These are phyloP conservation scores for Huso huso DNA, from an alignment of 2,797 vertebrate genomes.

Conservation along the genomic window DNA sequence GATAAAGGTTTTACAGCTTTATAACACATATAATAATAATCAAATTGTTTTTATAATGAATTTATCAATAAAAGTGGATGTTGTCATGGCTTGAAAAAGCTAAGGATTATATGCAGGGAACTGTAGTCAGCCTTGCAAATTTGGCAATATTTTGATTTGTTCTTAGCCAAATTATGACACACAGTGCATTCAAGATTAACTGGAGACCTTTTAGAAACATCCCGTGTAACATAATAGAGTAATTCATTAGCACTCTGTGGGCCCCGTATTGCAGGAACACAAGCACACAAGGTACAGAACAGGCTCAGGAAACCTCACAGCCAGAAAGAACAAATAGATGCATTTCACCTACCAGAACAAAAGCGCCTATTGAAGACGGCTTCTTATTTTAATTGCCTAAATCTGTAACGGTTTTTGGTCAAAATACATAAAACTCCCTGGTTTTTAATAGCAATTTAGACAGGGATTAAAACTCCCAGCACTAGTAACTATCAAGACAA, in stretches of 20 bases:
- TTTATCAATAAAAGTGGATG: too few relatives aligned
- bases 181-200: constrained; percentile 61
- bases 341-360: constrained; percentile 38
- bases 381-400: constrained; percentile 19
- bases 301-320: constrained; percentile 60
- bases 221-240: constrained; percentile 81
- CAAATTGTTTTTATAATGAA: too few relatives aligned
- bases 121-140: constrained; percentile 39
- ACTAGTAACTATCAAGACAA: too few relatives aligned
- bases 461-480: too few relatives aligned
- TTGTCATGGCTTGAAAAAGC: background rate
- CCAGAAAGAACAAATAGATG: constrained; percentile 67
- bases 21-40: too few relatives aligned
- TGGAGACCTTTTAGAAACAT: constrained; percentile 74
- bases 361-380: constrained; percentile 23
- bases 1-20: too few relatives aligned
- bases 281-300: constrained; percentile 57
- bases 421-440: too few relatives aligned
- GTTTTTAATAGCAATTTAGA: too few relatives aligned
- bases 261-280: constrained; percentile 59
- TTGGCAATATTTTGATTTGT: constrained; percentile 47
- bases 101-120: constrained; percentile 27
- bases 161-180: constrained; percentile 73
- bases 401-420: too few relatives aligned
- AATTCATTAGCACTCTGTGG: constrained; percentile 91